Percentiles rank a stretch among this genome's conserved stretches.
Conservation (phyloP, 2,888 invertebrate genomes). For the Pasiphila rectangulata region DNA sequence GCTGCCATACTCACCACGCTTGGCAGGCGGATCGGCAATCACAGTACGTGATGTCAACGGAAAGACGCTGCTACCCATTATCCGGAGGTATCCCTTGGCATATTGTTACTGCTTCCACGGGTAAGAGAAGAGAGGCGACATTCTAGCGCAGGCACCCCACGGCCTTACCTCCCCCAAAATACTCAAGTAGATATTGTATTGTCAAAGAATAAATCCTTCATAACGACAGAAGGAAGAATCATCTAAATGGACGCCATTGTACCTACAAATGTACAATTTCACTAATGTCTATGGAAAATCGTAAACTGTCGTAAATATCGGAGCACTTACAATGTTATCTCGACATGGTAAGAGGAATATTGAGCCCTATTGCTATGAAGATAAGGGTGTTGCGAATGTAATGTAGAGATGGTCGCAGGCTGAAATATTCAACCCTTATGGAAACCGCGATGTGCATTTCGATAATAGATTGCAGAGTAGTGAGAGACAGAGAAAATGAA, state of each 20-base stretch:
- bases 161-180: too few relatives aligned
- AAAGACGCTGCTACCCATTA: too few relatives aligned
- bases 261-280: conserved; percentile 55
- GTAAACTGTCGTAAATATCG: conserved; percentile 53
- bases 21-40: too few relatives aligned
- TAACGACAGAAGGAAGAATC: conserved; percentile 18
- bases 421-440: conserved; percentile 72
- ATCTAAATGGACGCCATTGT: conserved; percentile 30
- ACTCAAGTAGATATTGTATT: not conserved
- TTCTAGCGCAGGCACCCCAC: too few relatives aligned
- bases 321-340: conserved; percentile 31
- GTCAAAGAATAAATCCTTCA: conserved; percentile 2
- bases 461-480: conserved; percentile 65
- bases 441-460: conserved; percentile 74
- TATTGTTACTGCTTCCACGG: too few relatives aligned
- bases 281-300: conserved; percentile 54
- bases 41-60: too few relatives aligned
- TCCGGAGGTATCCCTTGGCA: too few relatives aligned
- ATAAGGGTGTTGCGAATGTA: conserved; percentile 27
- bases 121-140: too few relatives aligned
- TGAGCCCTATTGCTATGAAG: conserved; percentile 16
- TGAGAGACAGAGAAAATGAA: conserved; percentile 8
- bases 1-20: too few relatives aligned
- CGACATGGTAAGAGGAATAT: not conserved
- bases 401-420: conserved; percentile 33